Conservation (phyloP, 1,140 invertebrate species). For the Tyrophagus putrescentiae region DNA sequence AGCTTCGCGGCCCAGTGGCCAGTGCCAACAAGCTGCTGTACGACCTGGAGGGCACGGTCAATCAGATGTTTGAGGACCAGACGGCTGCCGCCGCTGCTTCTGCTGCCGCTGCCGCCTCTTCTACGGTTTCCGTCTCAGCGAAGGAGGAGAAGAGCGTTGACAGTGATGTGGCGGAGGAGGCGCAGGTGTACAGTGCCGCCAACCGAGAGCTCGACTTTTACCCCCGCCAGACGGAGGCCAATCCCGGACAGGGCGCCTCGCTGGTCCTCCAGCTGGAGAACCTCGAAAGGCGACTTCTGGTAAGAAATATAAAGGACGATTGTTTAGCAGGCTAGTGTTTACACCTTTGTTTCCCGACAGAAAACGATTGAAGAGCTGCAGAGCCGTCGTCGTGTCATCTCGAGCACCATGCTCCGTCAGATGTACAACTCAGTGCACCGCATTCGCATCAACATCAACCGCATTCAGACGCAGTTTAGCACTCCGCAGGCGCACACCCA, state of each 20-base stretch:
- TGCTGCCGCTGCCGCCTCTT: neutral
- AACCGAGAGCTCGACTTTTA: constrained; percentile 12
- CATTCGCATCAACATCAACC: constrained; percentile 13
- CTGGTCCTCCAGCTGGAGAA: constrained; percentile 14
- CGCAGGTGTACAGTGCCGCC: constrained; percentile 14
- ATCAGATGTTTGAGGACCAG: neutral
- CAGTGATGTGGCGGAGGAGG: neutral
- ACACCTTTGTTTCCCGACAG: neutral
- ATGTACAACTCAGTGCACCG: constrained; percentile 21
- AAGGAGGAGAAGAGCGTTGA: constrained; percentile 9
- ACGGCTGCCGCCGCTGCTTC: neutral
- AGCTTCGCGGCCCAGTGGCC: constrained; percentile 4
- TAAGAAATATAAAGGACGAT: neutral
- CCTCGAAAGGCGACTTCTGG: constrained; percentile 14
- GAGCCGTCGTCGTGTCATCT: constrained; percentile 13
- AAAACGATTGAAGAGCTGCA: constrained; percentile 17
- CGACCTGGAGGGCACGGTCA: constrained; percentile 20
- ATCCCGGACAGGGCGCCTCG: neutral
- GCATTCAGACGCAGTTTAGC: constrained; percentile 16
- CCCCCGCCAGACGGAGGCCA: neutral
- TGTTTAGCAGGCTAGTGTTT: neutral
- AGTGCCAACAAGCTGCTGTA: constrained; percentile 23
- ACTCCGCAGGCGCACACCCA: neutral
- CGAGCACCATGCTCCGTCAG: constrained; percentile 18
- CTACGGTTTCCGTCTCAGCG: neutral